A percentile compares a stretch with the other conserved stretches of the same genome.
Conservation (phyloP, 2,113 vertebrate species). For the Platysteira castanea region DNA sequence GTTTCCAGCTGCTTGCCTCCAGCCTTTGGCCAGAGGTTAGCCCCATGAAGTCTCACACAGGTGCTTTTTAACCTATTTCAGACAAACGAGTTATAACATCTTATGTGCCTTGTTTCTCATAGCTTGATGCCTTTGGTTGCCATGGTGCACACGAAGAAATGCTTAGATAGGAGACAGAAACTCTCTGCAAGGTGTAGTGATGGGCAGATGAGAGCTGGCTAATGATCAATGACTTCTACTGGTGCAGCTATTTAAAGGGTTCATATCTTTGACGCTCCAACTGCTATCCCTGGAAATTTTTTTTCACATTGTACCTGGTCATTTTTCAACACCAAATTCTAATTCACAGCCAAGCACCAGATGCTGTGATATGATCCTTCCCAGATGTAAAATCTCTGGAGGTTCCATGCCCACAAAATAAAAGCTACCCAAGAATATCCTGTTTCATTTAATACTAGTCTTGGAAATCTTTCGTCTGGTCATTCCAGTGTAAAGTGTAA, state of each 20-base stretch:
- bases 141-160: neutral
- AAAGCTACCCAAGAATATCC: conserved; percentile 45
- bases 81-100: neutral
- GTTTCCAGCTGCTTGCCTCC: neutral
- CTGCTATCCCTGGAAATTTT: neutral
- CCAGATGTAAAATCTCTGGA: neutral
- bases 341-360: conserved; percentile 8
- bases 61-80: neutral
- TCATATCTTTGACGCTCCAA: neutral
- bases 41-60: neutral
- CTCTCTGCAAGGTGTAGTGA: neutral
- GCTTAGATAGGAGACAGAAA: neutral
- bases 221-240: neutral
- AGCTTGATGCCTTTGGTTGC: neutral
- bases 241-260: neutral
- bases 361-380: conserved; percentile 22
- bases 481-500: conserved; percentile 20
- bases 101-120: neutral
- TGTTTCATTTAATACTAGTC: conserved; percentile 30
- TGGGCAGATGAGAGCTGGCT: neutral
- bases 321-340: conserved; percentile 10
- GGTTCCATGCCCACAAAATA: neutral
- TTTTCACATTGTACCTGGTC: neutral
- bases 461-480: neutral
- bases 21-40: neutral